Conservation (phyloP, 1,140 invertebrate genomes). For the Temnothorax longispinosus region DNA sequence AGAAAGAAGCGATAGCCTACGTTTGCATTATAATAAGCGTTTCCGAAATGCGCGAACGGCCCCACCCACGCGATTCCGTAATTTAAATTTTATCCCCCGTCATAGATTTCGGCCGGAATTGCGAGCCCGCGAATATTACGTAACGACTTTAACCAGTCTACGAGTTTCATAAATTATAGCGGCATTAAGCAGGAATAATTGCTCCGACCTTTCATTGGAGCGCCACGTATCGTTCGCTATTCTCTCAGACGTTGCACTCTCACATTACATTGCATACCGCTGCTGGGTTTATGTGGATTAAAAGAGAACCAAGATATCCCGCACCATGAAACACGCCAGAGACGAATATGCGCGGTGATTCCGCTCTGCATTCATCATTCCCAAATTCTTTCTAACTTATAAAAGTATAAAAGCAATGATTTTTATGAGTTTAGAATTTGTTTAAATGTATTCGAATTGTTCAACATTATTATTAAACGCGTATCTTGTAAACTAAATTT, state of each 20-base stretch:
- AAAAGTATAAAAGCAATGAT: background rate
- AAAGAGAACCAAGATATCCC: background rate
- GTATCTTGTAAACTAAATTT: background rate
- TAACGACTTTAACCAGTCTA: slow-evolving; percentile 7
- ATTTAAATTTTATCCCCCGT: background rate
- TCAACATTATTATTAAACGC: background rate
- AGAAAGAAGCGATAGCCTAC: background rate
- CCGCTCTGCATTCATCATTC: background rate
- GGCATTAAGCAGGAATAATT: slow-evolving; percentile 29
- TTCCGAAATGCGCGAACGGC: background rate
- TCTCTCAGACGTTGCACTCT: background rate
- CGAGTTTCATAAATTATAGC: slow-evolving; percentile 33
- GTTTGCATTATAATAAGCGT: background rate
- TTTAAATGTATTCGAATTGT: background rate
- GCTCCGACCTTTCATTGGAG: slow-evolving; percentile 2
- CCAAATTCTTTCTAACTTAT: slow-evolving; percentile 12
- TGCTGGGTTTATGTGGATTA: background rate
- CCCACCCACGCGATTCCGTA: background rate
- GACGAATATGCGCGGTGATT: background rate
- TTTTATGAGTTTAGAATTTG: background rate
- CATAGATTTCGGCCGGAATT: background rate
- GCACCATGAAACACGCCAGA: background rate
- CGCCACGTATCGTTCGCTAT: slow-evolving; percentile 6
- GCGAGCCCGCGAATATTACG: background rate
- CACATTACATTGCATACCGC: background rate